Percentiles rank a stretch among this genome's conserved stretches.
These are phyloP conservation scores for Argynnis bischoffii DNA, from an alignment of 2,888 invertebrate species.

Conservation along the genomic window DNA sequence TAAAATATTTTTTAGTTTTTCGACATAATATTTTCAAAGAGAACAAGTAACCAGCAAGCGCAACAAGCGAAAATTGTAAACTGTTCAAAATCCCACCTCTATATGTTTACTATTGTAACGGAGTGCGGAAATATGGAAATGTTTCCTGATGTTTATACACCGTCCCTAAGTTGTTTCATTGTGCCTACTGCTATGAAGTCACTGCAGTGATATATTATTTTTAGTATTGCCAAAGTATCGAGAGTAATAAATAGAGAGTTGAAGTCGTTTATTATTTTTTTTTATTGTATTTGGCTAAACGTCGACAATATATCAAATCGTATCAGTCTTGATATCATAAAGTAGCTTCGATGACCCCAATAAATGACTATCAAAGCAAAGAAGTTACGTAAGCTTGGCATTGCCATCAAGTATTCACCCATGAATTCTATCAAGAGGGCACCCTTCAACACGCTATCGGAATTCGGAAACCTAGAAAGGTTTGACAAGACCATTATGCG, in stretches of 20 bases:
- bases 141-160: constrained; percentile 31
- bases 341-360: constrained; percentile 28
- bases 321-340: constrained; percentile 6
- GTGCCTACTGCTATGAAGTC: constrained; percentile 12
- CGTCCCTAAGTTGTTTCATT: constrained; percentile 31
- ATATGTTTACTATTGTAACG: constrained; percentile 30
- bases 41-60: not conserved
- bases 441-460: constrained; percentile 48
- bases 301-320: constrained; percentile 19
- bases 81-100: constrained; percentile 16
- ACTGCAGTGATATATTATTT: not conserved
- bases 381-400: constrained; percentile 22
- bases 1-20: no score
- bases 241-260: not conserved
- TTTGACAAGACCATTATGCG: constrained; percentile 55
- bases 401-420: constrained; percentile 32
- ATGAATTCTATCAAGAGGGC: constrained; percentile 37
- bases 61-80: constrained; percentile 15
- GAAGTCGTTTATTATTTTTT: not conserved
- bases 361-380: constrained; percentile 23
- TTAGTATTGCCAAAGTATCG: no score
- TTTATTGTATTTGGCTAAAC: constrained; percentile 10
- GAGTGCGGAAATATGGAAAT: constrained; percentile 30
- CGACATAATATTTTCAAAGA: not conserved
- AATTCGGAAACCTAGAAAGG: constrained; percentile 56